These are phyloP conservation scores for Procapra przewalskii DNA, from an alignment of 2,113 vertebrate genomes.

Conservation along the genomic window DNA sequence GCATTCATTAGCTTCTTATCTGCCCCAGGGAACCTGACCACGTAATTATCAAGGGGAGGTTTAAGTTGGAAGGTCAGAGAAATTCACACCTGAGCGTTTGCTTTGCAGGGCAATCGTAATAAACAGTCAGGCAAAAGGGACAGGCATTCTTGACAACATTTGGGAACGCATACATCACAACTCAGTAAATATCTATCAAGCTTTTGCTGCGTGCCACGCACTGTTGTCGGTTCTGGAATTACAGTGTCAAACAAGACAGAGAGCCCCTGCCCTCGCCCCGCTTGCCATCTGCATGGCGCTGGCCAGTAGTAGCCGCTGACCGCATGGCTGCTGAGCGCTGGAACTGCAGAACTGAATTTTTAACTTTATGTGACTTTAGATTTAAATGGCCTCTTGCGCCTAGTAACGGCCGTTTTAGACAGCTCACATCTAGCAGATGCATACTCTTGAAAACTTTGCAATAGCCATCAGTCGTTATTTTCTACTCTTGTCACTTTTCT, in stretches of 20 bases:
- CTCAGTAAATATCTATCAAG: not conserved
- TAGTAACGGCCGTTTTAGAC: not conserved
- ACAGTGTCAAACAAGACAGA: not conserved
- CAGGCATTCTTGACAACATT: not conserved
- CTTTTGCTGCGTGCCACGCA: accelerated
- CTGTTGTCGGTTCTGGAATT: accelerated
- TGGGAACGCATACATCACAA: not conserved
- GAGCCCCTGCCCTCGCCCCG: not conserved
- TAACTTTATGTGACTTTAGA: not conserved
- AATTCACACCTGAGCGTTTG: not conserved
- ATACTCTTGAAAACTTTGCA: not conserved
- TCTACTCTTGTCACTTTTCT: not conserved
- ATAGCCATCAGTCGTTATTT: not conserved
- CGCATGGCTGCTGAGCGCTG: not conserved
- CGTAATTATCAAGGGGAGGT: not conserved
- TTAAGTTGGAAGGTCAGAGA: not conserved
- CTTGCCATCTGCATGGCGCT: accelerated
- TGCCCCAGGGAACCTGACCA: not conserved
- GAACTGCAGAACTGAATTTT: not conserved
- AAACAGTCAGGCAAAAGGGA: not conserved
- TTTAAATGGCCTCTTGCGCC: not conserved
- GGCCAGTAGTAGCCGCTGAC: accelerated
- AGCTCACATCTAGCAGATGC: not conserved
- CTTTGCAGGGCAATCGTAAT: accelerated
- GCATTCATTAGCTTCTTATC: not conserved